A percentile compares a stretch with the other conserved stretches of the same genome.
Evolutionary conservation across 2,888 invertebrate species (phyloP).

Genomic region (Monopis laevigella): DNA sequence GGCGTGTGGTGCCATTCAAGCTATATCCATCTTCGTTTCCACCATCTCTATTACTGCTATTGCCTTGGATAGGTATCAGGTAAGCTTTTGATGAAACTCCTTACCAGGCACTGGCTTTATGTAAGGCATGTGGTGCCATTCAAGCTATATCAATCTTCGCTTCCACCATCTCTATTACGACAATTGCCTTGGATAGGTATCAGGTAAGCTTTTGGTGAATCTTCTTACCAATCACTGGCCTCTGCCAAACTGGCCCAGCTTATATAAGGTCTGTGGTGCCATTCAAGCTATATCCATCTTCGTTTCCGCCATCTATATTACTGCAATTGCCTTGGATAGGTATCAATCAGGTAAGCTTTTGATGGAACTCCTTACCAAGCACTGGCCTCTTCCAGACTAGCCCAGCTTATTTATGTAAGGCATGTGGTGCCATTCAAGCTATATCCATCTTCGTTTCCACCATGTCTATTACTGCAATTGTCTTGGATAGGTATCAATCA

Average conservation of each 20-base stretch:
- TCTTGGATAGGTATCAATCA: slow-evolving; percentile 87
- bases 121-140: slow-evolving; percentile 86
- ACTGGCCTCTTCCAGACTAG: slow-evolving; percentile 87
- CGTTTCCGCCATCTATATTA: slow-evolving; percentile 93
- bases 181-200: slow-evolving; percentile 87
- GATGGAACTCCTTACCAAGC: slow-evolving; percentile 84
- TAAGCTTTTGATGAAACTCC: slow-evolving; percentile 77
- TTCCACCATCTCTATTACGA: slow-evolving; percentile 92
- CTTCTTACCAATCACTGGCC: slow-evolving; percentile 88
- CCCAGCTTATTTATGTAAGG: slow-evolving; percentile 84
- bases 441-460: slow-evolving; percentile 94
- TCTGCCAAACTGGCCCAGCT: slow-evolving; percentile 77
- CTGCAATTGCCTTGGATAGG: slow-evolving; percentile 87
- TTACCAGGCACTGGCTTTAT: slow-evolving; percentile 89
- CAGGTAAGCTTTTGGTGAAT: slow-evolving; percentile 85
- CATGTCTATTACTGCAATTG: slow-evolving; percentile 92
- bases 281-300: slow-evolving; percentile 92
- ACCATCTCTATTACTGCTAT: slow-evolving; percentile 95
- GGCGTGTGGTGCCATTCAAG: slow-evolving; percentile 86
- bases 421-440: slow-evolving; percentile 87
- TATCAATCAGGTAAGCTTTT: slow-evolving; percentile 78
- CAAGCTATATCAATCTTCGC: slow-evolving; percentile 94
- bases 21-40: slow-evolving; percentile 91
- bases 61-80: slow-evolving; percentile 84
- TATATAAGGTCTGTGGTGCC: slow-evolving; percentile 88